Percentiles rank a stretch among this genome's conserved stretches.
Conservation (phyloP, 2,797 vertebrate genomes). For the Numenius phaeopus region DNA sequence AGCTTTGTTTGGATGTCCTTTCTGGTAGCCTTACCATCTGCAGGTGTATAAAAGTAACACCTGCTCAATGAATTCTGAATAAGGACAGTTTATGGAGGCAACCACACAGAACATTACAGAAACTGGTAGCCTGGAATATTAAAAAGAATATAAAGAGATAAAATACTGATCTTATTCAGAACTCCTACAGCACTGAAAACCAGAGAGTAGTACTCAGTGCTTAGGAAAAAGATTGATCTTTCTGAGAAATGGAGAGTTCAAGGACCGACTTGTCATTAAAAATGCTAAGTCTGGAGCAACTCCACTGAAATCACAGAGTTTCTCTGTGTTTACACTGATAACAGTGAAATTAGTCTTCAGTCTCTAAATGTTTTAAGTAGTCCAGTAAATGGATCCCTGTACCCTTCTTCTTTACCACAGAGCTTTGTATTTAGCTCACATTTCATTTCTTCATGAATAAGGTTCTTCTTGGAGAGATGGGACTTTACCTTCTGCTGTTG, state of each 20-base stretch:
- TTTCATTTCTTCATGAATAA: conserved; percentile 66
- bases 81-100: not conserved
- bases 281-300: not conserved
- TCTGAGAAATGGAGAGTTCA: not conserved
- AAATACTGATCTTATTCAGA: not conserved
- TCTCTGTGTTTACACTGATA: not conserved
- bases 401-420: conserved; percentile 25
- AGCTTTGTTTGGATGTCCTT: conserved; percentile 8
- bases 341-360: not conserved
- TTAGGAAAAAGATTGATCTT: not conserved
- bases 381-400: conserved; percentile 14
- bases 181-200: not conserved
- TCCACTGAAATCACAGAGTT: not conserved
- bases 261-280: not conserved
- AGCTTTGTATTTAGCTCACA: conserved; percentile 46
- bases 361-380: not conserved
- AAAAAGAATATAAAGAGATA: not conserved
- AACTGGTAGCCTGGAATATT: not conserved
- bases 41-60: conserved; percentile 36
- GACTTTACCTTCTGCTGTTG: conserved; percentile 37
- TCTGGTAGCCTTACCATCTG: conserved; percentile 40
- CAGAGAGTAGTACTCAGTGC: not conserved
- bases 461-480: conserved; percentile 11
- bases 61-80: conserved; percentile 13
- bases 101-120: conserved; percentile 1